Evolutionary conservation across 2,113 vertebrate genomes (phyloP), one percentile per base, ranked within the genome.

Genomic region (Callocephalon fimbriatum): DNA sequence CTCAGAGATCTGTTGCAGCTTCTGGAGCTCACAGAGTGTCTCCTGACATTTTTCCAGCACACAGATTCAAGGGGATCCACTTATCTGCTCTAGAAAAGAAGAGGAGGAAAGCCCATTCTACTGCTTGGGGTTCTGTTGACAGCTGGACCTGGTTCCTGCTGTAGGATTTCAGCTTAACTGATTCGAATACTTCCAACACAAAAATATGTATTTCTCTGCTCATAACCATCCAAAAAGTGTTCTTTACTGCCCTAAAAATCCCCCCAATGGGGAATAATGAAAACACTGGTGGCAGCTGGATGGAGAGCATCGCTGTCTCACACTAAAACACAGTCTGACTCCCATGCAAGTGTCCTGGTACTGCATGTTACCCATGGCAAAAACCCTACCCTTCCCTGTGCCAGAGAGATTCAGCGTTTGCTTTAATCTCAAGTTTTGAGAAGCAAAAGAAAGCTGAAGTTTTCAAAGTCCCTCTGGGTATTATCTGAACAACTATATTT

Each of bases 351-450:
- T 3, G 2, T 71, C 84, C 22, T 9, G 56, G 15, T 26, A 38
- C 45, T 4, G 1, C 3, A 1, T 17, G n/a, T 27, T 54, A 12
- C 14, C 67, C 44, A 6, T 6, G 13, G 63, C 27, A 54, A 42
- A 66, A 25, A 37, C 37, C 16, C 42, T 2, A 0, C 15, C n/a
- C 1, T 1, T 50, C 74, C 50, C 51, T 31, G 8, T 35, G 31
- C 4, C 11, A 23, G 31, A 10, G 4, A 58, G 21, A 58, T n/a
- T 58, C 54, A n/a, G 54, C 21, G 3, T 17, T 94, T 40, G 19
- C 7, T 66, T 68, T 66, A 74, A 58, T 25, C 4, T 35, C 54
- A 18, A 10, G 35, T 86, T 74, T 70, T 59, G 27, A 73, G 74
- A 88, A 76, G 32, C 10, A 47, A 40, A 94, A 59, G 23, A 44